Conservation (phyloP, 2,888 invertebrate species). For the Eupithecia dodoneata region DNA sequence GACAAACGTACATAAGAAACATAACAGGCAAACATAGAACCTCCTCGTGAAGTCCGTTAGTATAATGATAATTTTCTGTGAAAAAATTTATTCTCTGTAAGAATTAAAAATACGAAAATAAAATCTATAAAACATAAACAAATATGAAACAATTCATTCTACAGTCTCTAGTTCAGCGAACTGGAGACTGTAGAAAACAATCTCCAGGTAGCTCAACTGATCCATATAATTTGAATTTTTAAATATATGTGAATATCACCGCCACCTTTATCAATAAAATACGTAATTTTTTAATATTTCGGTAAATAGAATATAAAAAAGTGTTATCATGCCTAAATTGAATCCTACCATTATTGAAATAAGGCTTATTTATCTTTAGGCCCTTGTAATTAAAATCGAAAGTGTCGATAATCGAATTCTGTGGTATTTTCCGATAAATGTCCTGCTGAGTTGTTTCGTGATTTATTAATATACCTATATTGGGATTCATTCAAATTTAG, state of each 20-base stretch:
- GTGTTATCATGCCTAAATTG: background rate
- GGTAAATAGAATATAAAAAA: background rate
- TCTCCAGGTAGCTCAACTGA: too few species aligned
- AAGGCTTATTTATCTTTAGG: background rate
- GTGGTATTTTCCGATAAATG: slow-evolving; percentile 63
- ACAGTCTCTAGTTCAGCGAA: too few species aligned
- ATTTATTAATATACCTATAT: slow-evolving; percentile 40
- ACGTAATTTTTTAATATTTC: background rate
- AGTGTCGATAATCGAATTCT: slow-evolving; percentile 3
- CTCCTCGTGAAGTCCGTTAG: too few species aligned
- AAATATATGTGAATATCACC: background rate
- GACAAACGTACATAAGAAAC: too few species aligned
- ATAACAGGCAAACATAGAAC: too few species aligned
- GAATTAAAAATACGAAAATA: background rate
- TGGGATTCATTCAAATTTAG: slow-evolving; percentile 23
- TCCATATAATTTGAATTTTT: too few species aligned
- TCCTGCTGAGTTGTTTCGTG: slow-evolving; percentile 56
- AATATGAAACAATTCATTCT: too few species aligned
- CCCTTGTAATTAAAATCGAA: background rate
- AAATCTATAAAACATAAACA: too few species aligned
- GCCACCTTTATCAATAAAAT: background rate
- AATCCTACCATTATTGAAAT: background rate
- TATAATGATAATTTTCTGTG: background rate
- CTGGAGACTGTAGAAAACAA: too few species aligned
- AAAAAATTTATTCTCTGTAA: background rate